These are phyloP conservation scores for Crenichthys baileyi DNA, from an alignment of 2,797 vertebrate species.

Conservation along the genomic window DNA sequence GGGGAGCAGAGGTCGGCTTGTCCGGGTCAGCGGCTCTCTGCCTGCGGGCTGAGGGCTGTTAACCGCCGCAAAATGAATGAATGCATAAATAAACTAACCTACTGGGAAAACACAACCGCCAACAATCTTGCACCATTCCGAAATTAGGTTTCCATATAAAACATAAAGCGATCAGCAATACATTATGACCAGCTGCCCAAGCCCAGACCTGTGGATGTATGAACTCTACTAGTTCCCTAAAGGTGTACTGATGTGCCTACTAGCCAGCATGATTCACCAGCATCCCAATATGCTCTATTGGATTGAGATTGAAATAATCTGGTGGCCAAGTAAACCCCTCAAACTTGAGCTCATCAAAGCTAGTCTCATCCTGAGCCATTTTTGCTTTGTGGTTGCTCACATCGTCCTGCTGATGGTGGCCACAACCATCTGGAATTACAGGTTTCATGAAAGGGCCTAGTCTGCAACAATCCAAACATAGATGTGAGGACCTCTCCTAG, in stretches of 20 bases:
- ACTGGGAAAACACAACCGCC: too few species aligned
- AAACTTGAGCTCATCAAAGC: background rate
- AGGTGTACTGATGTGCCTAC: too few species aligned
- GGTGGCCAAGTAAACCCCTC: background rate
- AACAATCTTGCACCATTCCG: background rate
- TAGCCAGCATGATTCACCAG: background rate
- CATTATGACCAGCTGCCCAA: background rate
- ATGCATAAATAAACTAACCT: background rate
- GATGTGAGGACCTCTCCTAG: background rate
- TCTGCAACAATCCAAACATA: background rate
- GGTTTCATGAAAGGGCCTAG: background rate
- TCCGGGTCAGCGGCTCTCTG: slow-evolving; percentile 38
- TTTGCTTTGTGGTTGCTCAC: background rate
- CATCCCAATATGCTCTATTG: background rate
- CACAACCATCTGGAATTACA: background rate
- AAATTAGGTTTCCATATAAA: background rate
- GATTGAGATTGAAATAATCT: background rate
- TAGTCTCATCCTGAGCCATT: background rate
- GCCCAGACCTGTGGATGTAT: background rate
- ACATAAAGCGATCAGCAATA: background rate
- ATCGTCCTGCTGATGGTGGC: background rate
- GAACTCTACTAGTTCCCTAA: too few species aligned
- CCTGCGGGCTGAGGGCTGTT: slow-evolving; percentile 22
- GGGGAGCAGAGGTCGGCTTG: slow-evolving; percentile 58
- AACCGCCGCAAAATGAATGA: background rate